Percentiles rank a stretch among this genome's conserved stretches.
Evolutionary conservation across 2,797 vertebrate species (phyloP).

Genomic region (Scleropages formosus): DNA sequence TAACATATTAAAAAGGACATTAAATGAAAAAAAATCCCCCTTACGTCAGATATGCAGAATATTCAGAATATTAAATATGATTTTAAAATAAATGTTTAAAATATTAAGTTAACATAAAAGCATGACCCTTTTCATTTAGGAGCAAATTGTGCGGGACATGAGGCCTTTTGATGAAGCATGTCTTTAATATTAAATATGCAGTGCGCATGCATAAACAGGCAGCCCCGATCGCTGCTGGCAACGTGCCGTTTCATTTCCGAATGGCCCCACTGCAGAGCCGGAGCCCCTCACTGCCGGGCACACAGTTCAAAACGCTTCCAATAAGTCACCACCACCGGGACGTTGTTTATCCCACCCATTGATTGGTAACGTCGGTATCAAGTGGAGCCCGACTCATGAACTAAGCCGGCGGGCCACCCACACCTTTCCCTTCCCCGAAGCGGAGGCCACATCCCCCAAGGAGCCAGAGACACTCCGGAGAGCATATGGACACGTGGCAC

Average conservation of each 20-base stretch:
- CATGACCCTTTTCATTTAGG: conserved; percentile 15
- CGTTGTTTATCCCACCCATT: conserved; percentile 65
- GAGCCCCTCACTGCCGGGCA: neutral
- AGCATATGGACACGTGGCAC: conserved; percentile 2
- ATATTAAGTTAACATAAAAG: conserved; percentile 18
- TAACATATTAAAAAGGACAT: conserved; percentile 10
- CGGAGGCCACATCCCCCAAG: neutral
- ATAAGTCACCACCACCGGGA: conserved; percentile 68
- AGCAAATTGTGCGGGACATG: conserved; percentile 1
- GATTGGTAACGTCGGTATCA: conserved; percentile 63
- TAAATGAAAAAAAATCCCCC: neutral
- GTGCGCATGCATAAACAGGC: conserved; percentile 12
- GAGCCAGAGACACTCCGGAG: neutral
- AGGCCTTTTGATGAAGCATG: neutral
- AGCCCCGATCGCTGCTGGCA: too few relatives aligned
- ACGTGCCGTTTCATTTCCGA: neutral
- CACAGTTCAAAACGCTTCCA: conserved; percentile 66
- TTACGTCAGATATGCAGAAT: neutral
- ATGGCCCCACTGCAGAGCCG: conserved; percentile 25
- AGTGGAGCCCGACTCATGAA: conserved; percentile 33
- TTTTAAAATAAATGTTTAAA: conserved; percentile 16
- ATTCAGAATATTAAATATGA: neutral
- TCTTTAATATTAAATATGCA: neutral
- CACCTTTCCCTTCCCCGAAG: neutral
- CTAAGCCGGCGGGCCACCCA: neutral